Conservation (phyloP, 1,140 invertebrate species). For the Drosophila arizonae region DNA sequence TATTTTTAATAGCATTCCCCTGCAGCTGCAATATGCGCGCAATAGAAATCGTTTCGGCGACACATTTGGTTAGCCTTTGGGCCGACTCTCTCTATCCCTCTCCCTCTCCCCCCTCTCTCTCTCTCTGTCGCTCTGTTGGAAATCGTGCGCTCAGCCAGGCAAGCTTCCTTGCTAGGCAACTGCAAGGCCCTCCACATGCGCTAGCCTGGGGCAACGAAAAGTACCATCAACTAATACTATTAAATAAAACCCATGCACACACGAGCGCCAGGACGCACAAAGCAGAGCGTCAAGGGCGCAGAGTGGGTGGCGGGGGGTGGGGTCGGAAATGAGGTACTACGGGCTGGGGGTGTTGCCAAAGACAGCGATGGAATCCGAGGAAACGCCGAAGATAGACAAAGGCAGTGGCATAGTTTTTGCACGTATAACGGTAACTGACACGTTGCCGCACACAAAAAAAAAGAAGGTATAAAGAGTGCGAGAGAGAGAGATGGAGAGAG, state of each 20-base stretch:
- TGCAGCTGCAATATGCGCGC: slow-evolving; percentile 8
- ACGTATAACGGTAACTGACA: slow-evolving; percentile 66
- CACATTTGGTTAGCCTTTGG: slow-evolving; percentile 1
- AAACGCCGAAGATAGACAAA: slow-evolving; percentile 37
- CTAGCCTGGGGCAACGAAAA: slow-evolving; percentile 41
- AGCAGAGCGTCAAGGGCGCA: neutral
- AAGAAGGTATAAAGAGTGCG: neutral
- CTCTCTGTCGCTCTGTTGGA: slow-evolving; percentile 6
- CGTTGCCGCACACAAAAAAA: slow-evolving; percentile 15
- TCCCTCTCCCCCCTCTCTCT: too few relatives aligned
- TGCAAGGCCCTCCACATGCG: slow-evolving; percentile 1
- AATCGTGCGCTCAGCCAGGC: slow-evolving; percentile 13
- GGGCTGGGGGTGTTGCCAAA: neutral
- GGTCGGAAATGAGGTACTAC: neutral
- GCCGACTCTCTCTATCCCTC: neutral
- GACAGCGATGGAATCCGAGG: slow-evolving; percentile 15
- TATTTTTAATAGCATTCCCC: slow-evolving; percentile 9
- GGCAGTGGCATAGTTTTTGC: slow-evolving; percentile 72
- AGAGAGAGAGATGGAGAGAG: slow-evolving; percentile 1
- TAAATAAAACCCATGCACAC: slow-evolving; percentile 33
- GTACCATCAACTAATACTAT: slow-evolving; percentile 38
- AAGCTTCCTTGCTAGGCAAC: slow-evolving; percentile 11
- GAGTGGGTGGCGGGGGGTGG: neutral
- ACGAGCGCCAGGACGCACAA: neutral
- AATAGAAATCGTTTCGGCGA: slow-evolving; percentile 1